phyloP scores from a whole-genome alignment of 2,797 vertebrate genomes.

The Pseudocheirus occidentalis region DNA sequence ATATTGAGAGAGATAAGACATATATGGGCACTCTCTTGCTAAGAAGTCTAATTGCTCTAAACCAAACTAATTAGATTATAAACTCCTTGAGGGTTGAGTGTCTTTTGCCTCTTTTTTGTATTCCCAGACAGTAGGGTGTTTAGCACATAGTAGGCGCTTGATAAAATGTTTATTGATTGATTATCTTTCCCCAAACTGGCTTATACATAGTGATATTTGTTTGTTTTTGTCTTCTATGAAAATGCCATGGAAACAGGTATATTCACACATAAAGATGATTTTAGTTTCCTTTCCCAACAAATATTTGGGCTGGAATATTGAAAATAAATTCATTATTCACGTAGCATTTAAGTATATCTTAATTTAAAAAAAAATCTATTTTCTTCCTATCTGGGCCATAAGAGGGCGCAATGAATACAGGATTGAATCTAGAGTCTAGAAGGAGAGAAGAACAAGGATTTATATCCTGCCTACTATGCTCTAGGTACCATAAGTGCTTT shows the following conservation, averaged over 20 bases:
- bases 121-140: background rate
- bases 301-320: background rate
- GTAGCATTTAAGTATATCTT: background rate
- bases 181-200: background rate
- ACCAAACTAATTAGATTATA: background rate
- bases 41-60: background rate
- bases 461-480: background rate
- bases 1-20: background rate
- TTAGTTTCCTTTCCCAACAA: background rate
- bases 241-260: background rate
- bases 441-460: background rate
- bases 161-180: background rate
- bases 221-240: background rate
- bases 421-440: background rate
- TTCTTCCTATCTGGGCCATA: background rate
- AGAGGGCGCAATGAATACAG: background rate
- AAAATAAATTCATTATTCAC: background rate
- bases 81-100: background rate
- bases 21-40: background rate
- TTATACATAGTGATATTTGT: background rate
- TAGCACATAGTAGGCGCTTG: background rate
- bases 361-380: background rate
- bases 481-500: background rate
- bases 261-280: background rate
- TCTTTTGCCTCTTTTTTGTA: background rate